Evolutionary conservation across 2,888 invertebrate species (phyloP).

Genomic region (Chesias legatella): DNA sequence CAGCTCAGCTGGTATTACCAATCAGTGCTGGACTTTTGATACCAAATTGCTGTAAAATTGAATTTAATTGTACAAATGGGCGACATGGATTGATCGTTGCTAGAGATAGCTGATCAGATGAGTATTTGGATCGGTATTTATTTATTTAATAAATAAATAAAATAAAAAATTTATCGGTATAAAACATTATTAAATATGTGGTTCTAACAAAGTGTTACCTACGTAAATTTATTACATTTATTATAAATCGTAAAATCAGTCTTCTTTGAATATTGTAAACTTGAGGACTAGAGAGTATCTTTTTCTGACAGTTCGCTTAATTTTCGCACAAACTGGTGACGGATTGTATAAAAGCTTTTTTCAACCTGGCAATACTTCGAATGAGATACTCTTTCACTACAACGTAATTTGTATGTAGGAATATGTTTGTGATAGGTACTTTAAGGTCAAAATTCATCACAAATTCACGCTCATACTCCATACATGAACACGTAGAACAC

Average conservation of each 20-base stretch:
- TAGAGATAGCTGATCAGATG: no score
- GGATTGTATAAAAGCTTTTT: conserved; percentile 22
- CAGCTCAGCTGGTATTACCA: no score
- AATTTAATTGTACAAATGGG: no score
- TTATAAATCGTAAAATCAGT: conserved; percentile 39
- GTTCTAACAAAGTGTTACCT: no score
- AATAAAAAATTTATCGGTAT: no score
- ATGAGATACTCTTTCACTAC: conserved; percentile 51
- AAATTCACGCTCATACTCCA: conserved; percentile 49
- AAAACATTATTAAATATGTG: no score
- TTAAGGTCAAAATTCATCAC: conserved; percentile 50
- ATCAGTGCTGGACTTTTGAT: no score
- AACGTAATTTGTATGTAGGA: conserved; percentile 25
- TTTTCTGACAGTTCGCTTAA: conserved; percentile 37
- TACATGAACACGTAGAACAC: conserved; percentile 28
- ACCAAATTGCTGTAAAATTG: no score
- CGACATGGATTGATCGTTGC: no score
- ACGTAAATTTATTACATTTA: no score
- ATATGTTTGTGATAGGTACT: conserved; percentile 37
- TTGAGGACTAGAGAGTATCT: conserved; percentile 60
- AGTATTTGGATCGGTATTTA: no score
- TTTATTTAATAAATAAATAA: no score
- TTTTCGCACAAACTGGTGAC: conserved; percentile 23
- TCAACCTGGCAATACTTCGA: conserved; percentile 31
- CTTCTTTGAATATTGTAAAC: conserved; percentile 28